Base-by-base conservation (phyloP, 2,888 invertebrate species). In the Boloria selene region DNA sequence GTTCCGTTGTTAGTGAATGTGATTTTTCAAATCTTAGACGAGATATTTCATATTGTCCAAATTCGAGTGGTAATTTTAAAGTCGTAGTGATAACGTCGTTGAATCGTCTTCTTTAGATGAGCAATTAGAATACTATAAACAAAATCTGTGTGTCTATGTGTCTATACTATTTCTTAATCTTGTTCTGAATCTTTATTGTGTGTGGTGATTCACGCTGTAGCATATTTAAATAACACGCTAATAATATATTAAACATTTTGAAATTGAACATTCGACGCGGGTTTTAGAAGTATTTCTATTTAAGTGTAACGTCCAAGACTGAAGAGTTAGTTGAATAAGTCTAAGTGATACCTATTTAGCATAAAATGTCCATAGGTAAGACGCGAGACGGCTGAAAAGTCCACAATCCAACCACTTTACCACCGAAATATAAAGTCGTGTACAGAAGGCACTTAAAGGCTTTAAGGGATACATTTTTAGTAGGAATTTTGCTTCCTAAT, bases 241-340 rank as follows among this genome's bases (percentile, higher is more conserved):
- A 74, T 74, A 75, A 72, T 74, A 72, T 74, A 70, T 73, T 70
- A 70, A 68, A 75, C 69, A 77, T 78, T 80, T 80, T 73, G 78
- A 77, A 75, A 72, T 76, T 78, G 79, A 83, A 84, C 79, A 86
- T 88, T 87, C 90, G 86, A 91, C 91, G 91, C 91, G 91, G 91
- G 91, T 85, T 88, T 79, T 87, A 90, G 88, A 83, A 88, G 82
- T 90, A 89, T 90, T 88, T 90, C 85, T 89, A 90, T 87, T 87
- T 91, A 90, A 91, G 91, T 86, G 90, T 88, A 91, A 91, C 91
- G 90, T 88, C 88, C 90, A 92, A 92, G 91, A 92, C 92, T 92
- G 91, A 91, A 90, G 90, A 87, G 91, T 88, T 89, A 90, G 88
- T 83, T 87, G 84, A 88, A 82, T 90, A 90, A 89, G 87, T 87